Base-by-base conservation (phyloP, 2,113 vertebrate species). In the Siphamia tubifer region DNA sequence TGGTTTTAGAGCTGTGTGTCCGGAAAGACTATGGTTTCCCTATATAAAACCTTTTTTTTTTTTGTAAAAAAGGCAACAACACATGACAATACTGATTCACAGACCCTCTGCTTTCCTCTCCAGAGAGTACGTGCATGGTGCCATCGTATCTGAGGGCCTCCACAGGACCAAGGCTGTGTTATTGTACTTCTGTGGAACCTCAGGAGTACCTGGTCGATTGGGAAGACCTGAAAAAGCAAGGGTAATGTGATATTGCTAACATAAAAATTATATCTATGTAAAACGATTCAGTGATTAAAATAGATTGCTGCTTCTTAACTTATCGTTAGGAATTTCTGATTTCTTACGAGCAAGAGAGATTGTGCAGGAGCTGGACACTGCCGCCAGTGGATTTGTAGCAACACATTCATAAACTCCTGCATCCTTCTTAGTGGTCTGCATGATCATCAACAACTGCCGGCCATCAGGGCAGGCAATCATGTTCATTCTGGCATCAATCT, bases 111-210 rank as follows among this genome's bases (percentile, higher is more conserved):
- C 76, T 72, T 87, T 94, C 66, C 89, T 83, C 84, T 99, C 96
- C 90, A 99, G 80, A 0, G 91, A 95, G 85, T 98, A 99, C 0
- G 96, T 98, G 83, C 97, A 98, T 0, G 96, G 96, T 1, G 96
- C 96, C 77, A 90, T 90, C 16, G 93, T 94, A 52, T 98, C 95
- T 0, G 95, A 94, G 0, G 96, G 95, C 65, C 96, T 98, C 98
- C 98, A 99, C 21, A 99, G 70, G 36, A 99, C 95, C 86, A 99
- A 81, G 0, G 96, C 96, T 0, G 96, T 98, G 89, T 98, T 96
- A 80, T 94, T 95, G 83, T 96, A 98, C 77, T 94, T 96, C 82
- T 99, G 97, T 27, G 97, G 95, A 57, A 98, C 92, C 86, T 99
- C 98, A 0, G 98, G 98, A 2, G 96, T 96, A 6, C 95, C 94